Evolutionary conservation across 2,797 vertebrate species (phyloP).

Genomic region (Chromis chromis): DNA sequence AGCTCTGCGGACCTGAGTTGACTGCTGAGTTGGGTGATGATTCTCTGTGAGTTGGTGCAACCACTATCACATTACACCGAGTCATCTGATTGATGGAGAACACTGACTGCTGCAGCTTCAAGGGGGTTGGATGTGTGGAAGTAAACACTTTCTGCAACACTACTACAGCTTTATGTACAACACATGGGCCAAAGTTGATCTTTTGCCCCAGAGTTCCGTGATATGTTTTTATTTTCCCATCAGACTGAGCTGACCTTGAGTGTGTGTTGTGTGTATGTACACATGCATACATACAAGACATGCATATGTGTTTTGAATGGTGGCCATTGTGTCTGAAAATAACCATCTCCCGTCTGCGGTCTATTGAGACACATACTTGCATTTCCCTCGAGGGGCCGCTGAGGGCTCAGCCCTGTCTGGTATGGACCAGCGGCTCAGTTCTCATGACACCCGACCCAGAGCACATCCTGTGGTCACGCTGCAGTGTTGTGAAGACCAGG

Average conservation of each 20-base stretch:
- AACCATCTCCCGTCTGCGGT: slow-evolving; percentile 43
- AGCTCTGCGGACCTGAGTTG: no score
- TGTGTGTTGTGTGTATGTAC: background rate
- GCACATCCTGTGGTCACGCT: slow-evolving; percentile 70
- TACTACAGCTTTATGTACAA: background rate
- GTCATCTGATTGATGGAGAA: background rate
- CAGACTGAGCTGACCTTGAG: background rate
- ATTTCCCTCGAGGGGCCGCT: slow-evolving; percentile 50
- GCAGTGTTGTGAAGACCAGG: slow-evolving; percentile 2
- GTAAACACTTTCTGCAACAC: background rate
- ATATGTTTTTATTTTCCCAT: background rate
- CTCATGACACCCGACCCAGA: slow-evolving; percentile 78
- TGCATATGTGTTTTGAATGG: slow-evolving; percentile 34
- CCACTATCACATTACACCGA: background rate
- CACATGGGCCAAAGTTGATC: background rate
- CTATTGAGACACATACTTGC: slow-evolving; percentile 61
- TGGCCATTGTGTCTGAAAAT: slow-evolving; percentile 63
- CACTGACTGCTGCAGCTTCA: background rate
- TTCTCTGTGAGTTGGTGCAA: no score
- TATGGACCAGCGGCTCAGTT: slow-evolving; percentile 65
- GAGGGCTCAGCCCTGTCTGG: slow-evolving; percentile 53
- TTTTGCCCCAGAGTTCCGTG: background rate
- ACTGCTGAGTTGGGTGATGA: no score
- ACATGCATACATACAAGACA: background rate
- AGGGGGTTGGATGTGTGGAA: background rate